Conservation (phyloP, 2,797 vertebrate genomes). For the Petrocephalus sullivani region DNA sequence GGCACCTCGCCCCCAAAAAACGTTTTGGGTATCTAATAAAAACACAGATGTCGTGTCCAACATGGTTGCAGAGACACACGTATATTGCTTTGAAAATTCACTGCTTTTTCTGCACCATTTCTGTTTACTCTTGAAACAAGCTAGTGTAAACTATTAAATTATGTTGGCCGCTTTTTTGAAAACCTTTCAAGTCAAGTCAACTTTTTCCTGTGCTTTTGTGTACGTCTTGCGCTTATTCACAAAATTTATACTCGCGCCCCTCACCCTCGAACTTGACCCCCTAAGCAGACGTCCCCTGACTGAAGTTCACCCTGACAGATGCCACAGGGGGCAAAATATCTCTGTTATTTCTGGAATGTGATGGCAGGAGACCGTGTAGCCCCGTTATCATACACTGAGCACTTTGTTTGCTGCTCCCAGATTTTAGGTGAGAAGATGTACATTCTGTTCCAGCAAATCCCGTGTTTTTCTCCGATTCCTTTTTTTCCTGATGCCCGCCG, state of each 20-base stretch:
- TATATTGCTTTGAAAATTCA: not conserved
- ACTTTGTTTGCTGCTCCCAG: conserved; percentile 24
- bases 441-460: too few species aligned
- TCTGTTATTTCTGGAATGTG: conserved; percentile 35
- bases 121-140: not conserved
- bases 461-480: not conserved
- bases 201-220: not conserved
- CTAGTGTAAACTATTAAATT: not conserved
- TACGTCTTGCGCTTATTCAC: not conserved
- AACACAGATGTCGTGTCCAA: not conserved
- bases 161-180: not conserved
- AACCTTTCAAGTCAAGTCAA: not conserved
- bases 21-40: not conserved
- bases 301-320: conserved; percentile 10
- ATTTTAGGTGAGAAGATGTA: conserved; percentile 24
- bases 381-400: conserved; percentile 29
- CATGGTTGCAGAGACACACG: not conserved
- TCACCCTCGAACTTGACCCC: not conserved
- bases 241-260: not conserved
- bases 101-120: not conserved
- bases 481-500: not conserved
- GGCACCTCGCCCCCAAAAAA: not conserved
- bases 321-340: conserved; percentile 16
- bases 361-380: conserved; percentile 23
- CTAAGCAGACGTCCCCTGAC: not conserved